phyloP scores from a whole-genome alignment of 2,797 vertebrate genomes.

The Lophius americanus region DNA sequence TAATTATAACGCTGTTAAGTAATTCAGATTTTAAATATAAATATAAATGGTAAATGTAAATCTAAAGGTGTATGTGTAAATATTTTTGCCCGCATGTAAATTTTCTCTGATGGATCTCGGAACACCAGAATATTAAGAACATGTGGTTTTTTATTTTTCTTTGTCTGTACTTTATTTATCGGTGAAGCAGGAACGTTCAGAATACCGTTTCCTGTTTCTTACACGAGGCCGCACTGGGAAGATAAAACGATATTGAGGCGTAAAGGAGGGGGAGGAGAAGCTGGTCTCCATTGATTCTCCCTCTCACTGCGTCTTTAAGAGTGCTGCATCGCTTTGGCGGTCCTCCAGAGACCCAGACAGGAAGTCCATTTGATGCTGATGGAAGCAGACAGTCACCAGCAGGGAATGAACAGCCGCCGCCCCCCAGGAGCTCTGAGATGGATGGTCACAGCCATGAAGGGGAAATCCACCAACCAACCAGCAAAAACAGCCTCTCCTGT shows the following conservation, averaged over 20 bases:
- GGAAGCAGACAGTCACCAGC: slow-evolving; percentile 40
- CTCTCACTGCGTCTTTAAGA: slow-evolving; percentile 24
- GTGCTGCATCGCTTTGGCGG: slow-evolving; percentile 31
- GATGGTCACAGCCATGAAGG: slow-evolving; percentile 23
- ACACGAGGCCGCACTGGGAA: too few relatives aligned
- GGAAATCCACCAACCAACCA: slow-evolving; percentile 36
- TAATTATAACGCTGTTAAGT: too few relatives aligned
- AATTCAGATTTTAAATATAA: too few relatives aligned
- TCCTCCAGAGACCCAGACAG: slow-evolving; percentile 52
- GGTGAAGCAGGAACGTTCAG: too few relatives aligned
- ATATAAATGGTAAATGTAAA: too few relatives aligned
- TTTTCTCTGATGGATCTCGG: too few relatives aligned
- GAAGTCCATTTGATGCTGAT: slow-evolving; percentile 56
- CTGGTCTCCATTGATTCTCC: slow-evolving; percentile 4
- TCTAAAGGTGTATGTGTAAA: too few relatives aligned
- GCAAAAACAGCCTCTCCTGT: slow-evolving; percentile 35
- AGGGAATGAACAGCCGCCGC: slow-evolving; percentile 40
- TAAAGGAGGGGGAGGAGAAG: slow-evolving; percentile 8
- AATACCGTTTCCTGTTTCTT: too few relatives aligned
- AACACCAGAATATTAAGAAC: too few relatives aligned
- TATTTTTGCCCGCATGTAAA: too few relatives aligned
- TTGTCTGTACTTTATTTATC: too few relatives aligned
- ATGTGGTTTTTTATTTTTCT: too few relatives aligned
- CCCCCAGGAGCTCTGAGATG: not conserved
- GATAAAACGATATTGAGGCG: slow-evolving; percentile 2